Evolutionary conservation across 2,113 vertebrate species (phyloP), one percentile per base, ranked within the genome.

Genomic region (Synodontis membranacea): DNA sequence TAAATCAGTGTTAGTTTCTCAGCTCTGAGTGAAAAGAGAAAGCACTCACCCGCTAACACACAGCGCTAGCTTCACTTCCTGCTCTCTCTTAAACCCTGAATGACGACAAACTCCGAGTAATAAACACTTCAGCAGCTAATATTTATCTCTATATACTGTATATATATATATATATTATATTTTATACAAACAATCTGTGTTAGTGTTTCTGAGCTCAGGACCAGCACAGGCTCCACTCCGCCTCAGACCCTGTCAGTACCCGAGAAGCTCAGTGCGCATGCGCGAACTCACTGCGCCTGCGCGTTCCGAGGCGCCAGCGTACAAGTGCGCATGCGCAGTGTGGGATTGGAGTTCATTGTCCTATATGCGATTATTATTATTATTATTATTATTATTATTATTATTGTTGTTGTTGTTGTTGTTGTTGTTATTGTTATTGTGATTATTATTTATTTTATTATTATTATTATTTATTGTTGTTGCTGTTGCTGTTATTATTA

Each of bases 261-360:
- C n/a, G 50, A 79, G 76, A 78, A 50, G 8, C 7, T 34, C 46
- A 31, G 50, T 79, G 50, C n/a, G 76, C 76, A 1, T 79, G 76
- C 76, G 48, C 37, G n/a, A 79, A 54, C 76, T 23, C 48, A 21
- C 17, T 34, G 76, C 76, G 76, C 76, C 31, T 54, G 76, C 76
- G 76, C 76, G 9, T 5, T 50, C 2, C 72, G 25, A 12, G 74
- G 34, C 48, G 19, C 1, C 15, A 54, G 4, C 8, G 17, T 2
- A 25, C n/a, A 79, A 54, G 19, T 54, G 48, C 76, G 76, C 76
- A 11, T 79, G 76, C 48, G 76, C 74, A 42, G 37, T 8, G 6
- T n/a, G 0, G 44, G 0, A 48, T 48, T 15, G 0, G n/a, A n/a
- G n/a, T n/a, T n/a, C 44, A 15, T 28, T 48, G 25, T 14, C 8